Conservation (phyloP, 2,113 vertebrate species). For the Tursiops truncatus region DNA sequence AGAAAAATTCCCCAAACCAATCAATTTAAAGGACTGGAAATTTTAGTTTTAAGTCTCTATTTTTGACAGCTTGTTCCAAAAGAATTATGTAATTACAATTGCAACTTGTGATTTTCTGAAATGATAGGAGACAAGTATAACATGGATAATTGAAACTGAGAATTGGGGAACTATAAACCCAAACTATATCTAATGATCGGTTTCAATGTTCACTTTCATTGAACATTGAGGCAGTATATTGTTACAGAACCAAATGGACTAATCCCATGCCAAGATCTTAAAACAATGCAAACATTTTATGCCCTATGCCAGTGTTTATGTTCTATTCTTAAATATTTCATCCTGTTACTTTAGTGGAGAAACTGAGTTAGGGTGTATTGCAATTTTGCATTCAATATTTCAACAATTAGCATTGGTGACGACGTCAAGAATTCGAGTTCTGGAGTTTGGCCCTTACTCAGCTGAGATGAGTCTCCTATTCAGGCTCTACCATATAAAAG, state of each 20-base stretch:
- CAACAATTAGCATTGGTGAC: background rate
- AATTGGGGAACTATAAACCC: background rate
- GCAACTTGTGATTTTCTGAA: constrained; percentile 32
- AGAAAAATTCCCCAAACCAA: constrained; percentile 51
- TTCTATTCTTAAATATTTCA: background rate
- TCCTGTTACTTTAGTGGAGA: background rate
- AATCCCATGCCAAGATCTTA: background rate
- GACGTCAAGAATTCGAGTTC: background rate
- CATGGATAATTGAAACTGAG: constrained; percentile 9
- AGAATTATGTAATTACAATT: constrained; percentile 49
- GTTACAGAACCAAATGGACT: background rate
- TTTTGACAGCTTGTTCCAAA: constrained; percentile 39
- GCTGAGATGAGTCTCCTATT: background rate
- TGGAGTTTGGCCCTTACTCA: background rate
- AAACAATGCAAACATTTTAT: background rate
- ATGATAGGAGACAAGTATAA: background rate
- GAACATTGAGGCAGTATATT: background rate
- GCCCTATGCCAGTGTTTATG: background rate
- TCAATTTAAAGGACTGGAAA: constrained; percentile 32
- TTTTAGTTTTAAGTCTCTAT: background rate
- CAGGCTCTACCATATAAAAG: background rate
- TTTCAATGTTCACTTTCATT: background rate
- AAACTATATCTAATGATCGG: background rate
- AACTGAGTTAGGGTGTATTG: background rate
- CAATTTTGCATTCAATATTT: background rate